A percentile compares a stretch with the other conserved stretches of the same genome.
phyloP scores from a whole-genome alignment of 2,797 vertebrate genomes.

The Setipinna tenuifilis region DNA sequence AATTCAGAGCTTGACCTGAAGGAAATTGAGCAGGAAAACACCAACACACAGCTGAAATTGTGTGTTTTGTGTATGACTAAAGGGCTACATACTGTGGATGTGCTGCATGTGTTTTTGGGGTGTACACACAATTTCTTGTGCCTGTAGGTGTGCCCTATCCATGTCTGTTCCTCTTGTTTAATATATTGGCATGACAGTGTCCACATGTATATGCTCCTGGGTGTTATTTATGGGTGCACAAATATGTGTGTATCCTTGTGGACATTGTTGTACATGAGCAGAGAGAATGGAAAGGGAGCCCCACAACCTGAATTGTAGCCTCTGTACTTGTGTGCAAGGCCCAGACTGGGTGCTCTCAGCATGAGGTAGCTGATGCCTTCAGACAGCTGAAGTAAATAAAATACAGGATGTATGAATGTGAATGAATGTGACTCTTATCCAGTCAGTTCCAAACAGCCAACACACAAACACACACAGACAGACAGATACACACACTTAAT shows the following conservation, averaged over 20 bases:
- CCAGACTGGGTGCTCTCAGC: constrained; percentile 33
- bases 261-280: background rate
- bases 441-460: constrained; percentile 38
- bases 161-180: too few relatives aligned
- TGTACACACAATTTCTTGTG: background rate
- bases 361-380: constrained; percentile 34
- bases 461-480: background rate
- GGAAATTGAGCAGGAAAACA: background rate
- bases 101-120: background rate
- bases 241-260: background rate
- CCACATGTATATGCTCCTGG: too few relatives aligned
- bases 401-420: constrained; percentile 41
- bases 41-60: background rate
- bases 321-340: background rate
- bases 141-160: background rate
- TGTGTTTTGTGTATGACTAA: background rate
- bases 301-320: background rate
- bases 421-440: constrained; percentile 58
- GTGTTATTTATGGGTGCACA: background rate
- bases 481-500: constrained; percentile 51
- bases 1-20: background rate
- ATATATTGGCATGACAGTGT: too few relatives aligned
- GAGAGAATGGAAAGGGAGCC: background rate
- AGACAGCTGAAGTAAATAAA: constrained; percentile 71
- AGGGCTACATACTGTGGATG: background rate